Evolutionary conservation across 2,888 invertebrate genomes (phyloP).

Genomic region (Ormyrus rosae): DNA sequence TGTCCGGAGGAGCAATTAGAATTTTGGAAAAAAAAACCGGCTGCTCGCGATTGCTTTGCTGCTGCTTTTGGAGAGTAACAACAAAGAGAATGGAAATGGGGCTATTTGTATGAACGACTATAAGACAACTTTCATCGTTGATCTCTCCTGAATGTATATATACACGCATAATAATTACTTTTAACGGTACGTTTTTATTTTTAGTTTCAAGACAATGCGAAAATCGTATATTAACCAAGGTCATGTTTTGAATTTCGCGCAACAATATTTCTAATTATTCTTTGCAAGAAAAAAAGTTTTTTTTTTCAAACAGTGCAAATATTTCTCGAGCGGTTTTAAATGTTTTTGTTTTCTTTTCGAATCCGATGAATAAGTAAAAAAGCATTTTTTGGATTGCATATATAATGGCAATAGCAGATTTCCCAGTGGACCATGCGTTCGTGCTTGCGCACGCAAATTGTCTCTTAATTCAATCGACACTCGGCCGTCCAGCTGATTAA

Average conservation of each 20-base stretch:
- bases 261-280: no score
- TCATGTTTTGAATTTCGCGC: no score
- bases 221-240: neutral
- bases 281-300: neutral
- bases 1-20: neutral
- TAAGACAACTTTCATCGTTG: neutral
- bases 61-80: neutral
- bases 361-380: no score
- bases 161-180: neutral
- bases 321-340: no score
- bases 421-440: constrained; percentile 5
- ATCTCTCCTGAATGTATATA: neutral
- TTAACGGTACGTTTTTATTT: neutral
- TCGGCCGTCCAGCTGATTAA: constrained; percentile 17
- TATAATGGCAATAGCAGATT: no score
- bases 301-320: no score
- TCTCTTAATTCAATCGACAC: constrained; percentile 11
- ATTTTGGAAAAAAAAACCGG: no score
- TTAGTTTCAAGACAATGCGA: neutral
- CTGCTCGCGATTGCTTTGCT: neutral
- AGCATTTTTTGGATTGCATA: neutral
- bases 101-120: constrained; percentile 9
- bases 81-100: neutral
- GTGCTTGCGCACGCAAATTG: constrained; percentile 22
- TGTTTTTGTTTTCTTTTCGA: no score